phyloP scores from a whole-genome alignment of 2,797 vertebrate species.

The Hypotaenidia philippensis region DNA sequence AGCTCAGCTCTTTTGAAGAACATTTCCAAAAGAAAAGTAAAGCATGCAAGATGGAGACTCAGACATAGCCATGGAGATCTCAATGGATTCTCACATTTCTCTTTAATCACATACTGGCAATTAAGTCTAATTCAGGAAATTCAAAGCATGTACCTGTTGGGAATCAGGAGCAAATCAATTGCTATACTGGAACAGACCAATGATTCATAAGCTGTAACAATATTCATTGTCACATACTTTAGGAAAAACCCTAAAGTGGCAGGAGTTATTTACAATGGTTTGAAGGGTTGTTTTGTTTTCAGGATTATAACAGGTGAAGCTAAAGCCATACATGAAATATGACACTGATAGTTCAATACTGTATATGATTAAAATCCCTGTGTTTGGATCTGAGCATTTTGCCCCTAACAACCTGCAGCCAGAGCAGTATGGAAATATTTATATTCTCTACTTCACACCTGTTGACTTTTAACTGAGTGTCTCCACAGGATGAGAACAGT shows the following conservation, averaged over 20 bases:
- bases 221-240: conserved; percentile 36
- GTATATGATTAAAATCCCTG: not conserved
- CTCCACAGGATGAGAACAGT: not conserved
- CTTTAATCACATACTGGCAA: conserved; percentile 19
- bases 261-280: not conserved
- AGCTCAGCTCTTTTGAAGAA: not conserved
- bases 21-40: not conserved
- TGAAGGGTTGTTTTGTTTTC: not conserved
- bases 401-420: not conserved
- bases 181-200: conserved; percentile 39
- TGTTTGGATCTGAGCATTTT: not conserved
- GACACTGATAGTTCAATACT: not conserved
- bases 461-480: conserved; percentile 5
- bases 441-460: not conserved
- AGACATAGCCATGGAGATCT: not conserved
- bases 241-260: not conserved
- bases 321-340: not conserved
- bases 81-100: not conserved
- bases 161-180: conserved; percentile 43
- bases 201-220: conserved; percentile 51
- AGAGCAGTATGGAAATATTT: conserved; percentile 6
- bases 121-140: conserved; percentile 33
- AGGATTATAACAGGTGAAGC: not conserved
- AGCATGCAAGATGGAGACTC: not conserved
- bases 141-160: conserved; percentile 36